Percentiles rank a stretch among this genome's conserved stretches.
Evolutionary conservation across 2,797 vertebrate species (phyloP).

Genomic region (Hypotaenidia okinawae): DNA sequence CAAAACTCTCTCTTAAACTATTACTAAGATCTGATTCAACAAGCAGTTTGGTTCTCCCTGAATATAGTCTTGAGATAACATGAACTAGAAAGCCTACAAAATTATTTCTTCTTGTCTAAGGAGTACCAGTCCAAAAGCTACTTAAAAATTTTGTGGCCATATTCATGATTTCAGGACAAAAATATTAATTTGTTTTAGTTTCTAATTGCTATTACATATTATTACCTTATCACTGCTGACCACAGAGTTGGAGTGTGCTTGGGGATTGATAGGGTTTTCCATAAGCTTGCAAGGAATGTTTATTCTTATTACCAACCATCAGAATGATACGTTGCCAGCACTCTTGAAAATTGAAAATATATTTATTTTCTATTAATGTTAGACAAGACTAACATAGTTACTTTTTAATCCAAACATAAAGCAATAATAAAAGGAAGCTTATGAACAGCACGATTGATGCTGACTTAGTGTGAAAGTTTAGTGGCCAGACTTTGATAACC

Average conservation of each 20-base stretch:
- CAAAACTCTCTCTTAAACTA: background rate
- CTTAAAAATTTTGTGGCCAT: background rate
- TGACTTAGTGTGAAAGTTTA: background rate
- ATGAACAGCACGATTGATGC: background rate
- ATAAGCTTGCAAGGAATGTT: background rate
- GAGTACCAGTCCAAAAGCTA: background rate
- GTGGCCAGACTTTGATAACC: background rate
- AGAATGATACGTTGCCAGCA: background rate
- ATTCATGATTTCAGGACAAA: background rate
- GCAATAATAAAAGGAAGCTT: background rate
- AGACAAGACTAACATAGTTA: background rate
- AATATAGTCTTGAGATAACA: background rate
- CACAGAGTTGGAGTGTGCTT: background rate
- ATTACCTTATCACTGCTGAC: background rate
- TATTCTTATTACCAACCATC: background rate
- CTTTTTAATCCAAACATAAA: background rate
- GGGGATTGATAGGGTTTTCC: background rate
- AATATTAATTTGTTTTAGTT: background rate
- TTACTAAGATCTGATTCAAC: conserved; percentile 16
- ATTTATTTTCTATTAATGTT: background rate
- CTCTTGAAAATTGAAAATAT: background rate
- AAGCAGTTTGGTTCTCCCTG: background rate
- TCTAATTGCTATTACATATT: background rate
- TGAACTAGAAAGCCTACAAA: background rate
- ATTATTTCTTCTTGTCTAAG: background rate